phyloP scores from a whole-genome alignment of 2,113 vertebrate species.

The Podocnemis expansa region DNA sequence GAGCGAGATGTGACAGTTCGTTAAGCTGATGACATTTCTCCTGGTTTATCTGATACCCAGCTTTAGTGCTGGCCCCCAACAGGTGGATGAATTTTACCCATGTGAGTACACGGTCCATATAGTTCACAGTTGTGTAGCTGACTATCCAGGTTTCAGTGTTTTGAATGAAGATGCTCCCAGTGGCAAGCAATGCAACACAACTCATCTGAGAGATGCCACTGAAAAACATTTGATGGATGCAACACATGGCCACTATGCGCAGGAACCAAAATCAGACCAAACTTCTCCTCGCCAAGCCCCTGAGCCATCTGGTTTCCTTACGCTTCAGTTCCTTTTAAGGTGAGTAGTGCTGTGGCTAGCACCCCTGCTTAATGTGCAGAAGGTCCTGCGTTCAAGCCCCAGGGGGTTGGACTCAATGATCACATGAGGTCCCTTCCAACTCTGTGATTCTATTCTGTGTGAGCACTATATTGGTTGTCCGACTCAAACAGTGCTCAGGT shows the following conservation, averaged over 20 bases:
- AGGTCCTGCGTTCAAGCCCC: too few relatives aligned
- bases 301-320: not conserved
- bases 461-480: not conserved
- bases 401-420: too few relatives aligned
- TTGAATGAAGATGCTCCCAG: not conserved
- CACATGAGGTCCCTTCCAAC: too few relatives aligned
- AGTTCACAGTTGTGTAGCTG: not conserved
- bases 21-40: not conserved
- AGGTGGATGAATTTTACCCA: not conserved
- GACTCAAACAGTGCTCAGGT: not conserved
- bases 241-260: not conserved
- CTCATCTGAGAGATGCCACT: not conserved
- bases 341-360: too few relatives aligned
- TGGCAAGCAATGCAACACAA: not conserved
- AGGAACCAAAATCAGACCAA: not conserved
- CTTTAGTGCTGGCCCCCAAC: not conserved
- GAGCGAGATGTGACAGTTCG: not conserved
- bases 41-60: not conserved
- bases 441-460: too few relatives aligned
- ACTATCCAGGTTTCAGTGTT: not conserved
- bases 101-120: not conserved
- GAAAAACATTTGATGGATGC: not conserved
- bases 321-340: not conserved
- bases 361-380: too few relatives aligned
- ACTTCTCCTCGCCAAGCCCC: not conserved